phyloP scores from a whole-genome alignment of 2,113 vertebrate genomes.

The Ochotona curzoniae region DNA sequence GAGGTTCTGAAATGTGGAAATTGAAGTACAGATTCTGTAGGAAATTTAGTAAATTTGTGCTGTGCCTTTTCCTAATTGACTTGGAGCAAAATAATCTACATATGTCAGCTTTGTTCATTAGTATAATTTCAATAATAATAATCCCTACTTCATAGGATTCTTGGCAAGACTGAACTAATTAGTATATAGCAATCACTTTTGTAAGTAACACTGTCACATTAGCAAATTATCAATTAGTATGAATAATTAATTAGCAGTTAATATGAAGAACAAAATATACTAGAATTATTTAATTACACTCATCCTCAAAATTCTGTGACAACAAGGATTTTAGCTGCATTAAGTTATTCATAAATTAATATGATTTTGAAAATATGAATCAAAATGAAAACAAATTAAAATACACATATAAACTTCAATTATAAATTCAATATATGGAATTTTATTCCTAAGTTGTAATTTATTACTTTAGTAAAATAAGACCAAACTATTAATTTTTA shows the following conservation, averaged over 20 bases:
- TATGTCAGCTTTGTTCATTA: not conserved
- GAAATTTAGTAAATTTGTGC: not conserved
- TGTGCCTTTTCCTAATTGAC: not conserved
- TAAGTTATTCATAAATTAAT: not conserved
- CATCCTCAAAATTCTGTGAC: not conserved
- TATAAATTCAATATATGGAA: not conserved
- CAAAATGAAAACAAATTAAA: not conserved
- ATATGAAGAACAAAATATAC: not conserved
- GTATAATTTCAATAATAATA: constrained; percentile 29
- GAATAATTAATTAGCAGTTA: not conserved
- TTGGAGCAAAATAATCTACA: not conserved
- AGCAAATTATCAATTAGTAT: not conserved
- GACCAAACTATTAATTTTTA: not conserved
- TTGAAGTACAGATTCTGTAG: not conserved
- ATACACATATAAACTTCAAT: not conserved
- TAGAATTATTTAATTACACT: not conserved
- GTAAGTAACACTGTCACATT: not conserved
- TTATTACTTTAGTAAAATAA: not conserved
- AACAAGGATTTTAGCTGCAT: not conserved
- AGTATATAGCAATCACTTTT: not conserved
- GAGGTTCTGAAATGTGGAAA: not conserved
- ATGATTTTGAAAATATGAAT: not conserved
- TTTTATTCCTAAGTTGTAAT: not conserved
- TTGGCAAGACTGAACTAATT: not conserved
- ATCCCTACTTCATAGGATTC: not conserved